A percentile compares a stretch with the other conserved stretches of the same genome.
Evolutionary conservation across 2,797 vertebrate genomes (phyloP).

Genomic region (Pelodytes ibericus): DNA sequence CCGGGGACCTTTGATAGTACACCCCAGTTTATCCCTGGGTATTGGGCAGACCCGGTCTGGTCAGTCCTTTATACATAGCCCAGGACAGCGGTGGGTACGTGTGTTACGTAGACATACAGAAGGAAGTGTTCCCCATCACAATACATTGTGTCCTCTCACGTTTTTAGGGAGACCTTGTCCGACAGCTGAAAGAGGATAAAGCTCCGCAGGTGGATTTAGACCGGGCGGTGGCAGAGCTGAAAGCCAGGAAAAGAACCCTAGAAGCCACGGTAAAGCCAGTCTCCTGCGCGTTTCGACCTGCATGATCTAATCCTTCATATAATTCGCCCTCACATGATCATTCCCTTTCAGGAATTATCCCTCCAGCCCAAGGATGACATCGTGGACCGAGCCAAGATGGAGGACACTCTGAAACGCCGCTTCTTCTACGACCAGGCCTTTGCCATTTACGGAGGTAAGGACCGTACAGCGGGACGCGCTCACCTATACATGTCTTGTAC

Average conservation of each 20-base stretch:
- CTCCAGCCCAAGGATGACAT: slow-evolving; percentile 96
- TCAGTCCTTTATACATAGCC: too few relatives aligned
- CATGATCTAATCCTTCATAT: too few relatives aligned
- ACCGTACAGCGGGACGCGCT: not conserved
- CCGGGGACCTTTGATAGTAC: too few relatives aligned
- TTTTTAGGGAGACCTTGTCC: slow-evolving; percentile 92
- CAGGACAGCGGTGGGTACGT: too few relatives aligned
- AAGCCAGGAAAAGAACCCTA: slow-evolving; percentile 87
- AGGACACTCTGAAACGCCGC: slow-evolving; percentile 94
- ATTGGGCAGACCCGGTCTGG: too few relatives aligned
- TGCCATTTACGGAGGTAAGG: slow-evolving; percentile 94
- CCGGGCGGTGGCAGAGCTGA: slow-evolving; percentile 95
- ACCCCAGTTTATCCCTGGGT: too few relatives aligned
- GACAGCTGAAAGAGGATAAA: slow-evolving; percentile 89
- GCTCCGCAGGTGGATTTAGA: slow-evolving; percentile 89
- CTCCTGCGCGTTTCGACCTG: too few relatives aligned
- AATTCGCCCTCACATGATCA: too few relatives aligned
- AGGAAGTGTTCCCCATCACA: too few relatives aligned
- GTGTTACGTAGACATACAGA: too few relatives aligned
- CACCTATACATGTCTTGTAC: too few relatives aligned
- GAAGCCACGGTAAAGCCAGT: slow-evolving; percentile 85
- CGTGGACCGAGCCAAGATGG: slow-evolving; percentile 94
- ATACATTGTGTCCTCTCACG: slow-evolving; percentile 3
- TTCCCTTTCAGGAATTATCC: slow-evolving; percentile 81
- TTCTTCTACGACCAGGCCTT: slow-evolving; percentile 99